Evolutionary conservation across 2,797 vertebrate species (phyloP), one percentile per base, ranked within the genome.

Genomic region (Spheniscus humboldti): DNA sequence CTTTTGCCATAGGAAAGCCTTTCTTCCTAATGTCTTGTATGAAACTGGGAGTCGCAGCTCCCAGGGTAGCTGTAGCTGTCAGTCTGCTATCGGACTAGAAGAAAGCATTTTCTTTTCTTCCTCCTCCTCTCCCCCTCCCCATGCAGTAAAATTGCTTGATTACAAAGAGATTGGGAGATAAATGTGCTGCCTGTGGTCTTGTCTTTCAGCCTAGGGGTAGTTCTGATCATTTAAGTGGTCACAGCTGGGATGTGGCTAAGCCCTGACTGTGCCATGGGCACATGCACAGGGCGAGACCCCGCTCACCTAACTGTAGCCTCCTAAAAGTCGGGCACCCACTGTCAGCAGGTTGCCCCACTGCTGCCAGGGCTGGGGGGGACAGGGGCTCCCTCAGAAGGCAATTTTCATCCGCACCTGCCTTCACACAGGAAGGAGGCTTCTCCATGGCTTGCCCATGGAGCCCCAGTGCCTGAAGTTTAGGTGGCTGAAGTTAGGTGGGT

Each of bases 71-170:
- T n/a, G 15, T 74, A 92, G 66, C 72, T 89, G 41, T 74, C 52
- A 82, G 56, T 66, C 56, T 89, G 52, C 64, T 86, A 22, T 24
- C 0, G 4, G 60, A 56, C 48, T 85, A 91, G 47, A 73, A 76
- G 43, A 79, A 87, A 76, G 56, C 6, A 35, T 90, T 94, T 90
- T 92, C 71, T 92, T 94, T 96, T 96, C 92, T 96, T 96, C 91
- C 50, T 96, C 92, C 95, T 95, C 86, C 91, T 96, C 87, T 92
- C 85, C 81, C 67, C 41, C 31, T 96, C 75, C 80, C 62, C 87
- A 80, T 68, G 45, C 78, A 71, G 37, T 60, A 68, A 85, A 88
- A 67, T 79, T 6, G 18, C 25, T 90, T 1, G 0, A 73, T 90
- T 87, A 43, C 39, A 67, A 53, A 85, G 62, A 89, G 82, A 56